Base-by-base conservation (phyloP, 2,888 invertebrate species). In the Tipula confusa region DNA sequence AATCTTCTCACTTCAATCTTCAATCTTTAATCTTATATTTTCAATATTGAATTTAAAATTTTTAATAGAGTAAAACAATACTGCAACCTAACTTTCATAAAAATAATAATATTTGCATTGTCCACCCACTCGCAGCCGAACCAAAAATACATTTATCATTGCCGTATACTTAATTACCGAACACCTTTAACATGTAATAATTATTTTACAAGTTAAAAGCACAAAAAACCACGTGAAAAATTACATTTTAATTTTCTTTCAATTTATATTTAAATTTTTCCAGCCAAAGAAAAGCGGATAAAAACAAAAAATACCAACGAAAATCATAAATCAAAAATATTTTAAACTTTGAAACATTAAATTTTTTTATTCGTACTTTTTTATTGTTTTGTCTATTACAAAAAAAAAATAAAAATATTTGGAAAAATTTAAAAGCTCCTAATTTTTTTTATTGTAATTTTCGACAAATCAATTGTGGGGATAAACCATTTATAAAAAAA, bases 241-340 rank as follows among this genome's bases (percentile, higher is more conserved):
- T 64, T 64, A 64, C 64, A 64, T 64, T 64, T 64, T 64, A 64
- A 64, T 64, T 64, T 64, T 64, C 64, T 64, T 64, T 24, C 64
- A 18, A 64, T 64, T 9, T 64, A 64, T 24, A 64, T 64, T 64
- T 18, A 9, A 64, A 6, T 24, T 64, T 7, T 9, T 6, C 11
- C 64, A 18, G 6, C 18, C 18, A 64, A 64, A 24, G 9, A 24
- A 24, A 13, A 24, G 64, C 64, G 64, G 24, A 24, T 64, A 64
- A 9, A 24, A 38, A 38, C 1, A 7, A 64, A 18, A n/a, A n/a
- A n/a, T n/a, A n/a, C n/a, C n/a, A n/a, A 9, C 64, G 24, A 64
- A 64, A 64, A 24, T 64, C 64, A 64, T 64, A 64, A 64, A 64
- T 64, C 64, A 64, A 64, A 64, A 64, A 64, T 64, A 64, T 64